Conservation (phyloP, 2,888 invertebrate species). For the Ariolimax columbianus region DNA sequence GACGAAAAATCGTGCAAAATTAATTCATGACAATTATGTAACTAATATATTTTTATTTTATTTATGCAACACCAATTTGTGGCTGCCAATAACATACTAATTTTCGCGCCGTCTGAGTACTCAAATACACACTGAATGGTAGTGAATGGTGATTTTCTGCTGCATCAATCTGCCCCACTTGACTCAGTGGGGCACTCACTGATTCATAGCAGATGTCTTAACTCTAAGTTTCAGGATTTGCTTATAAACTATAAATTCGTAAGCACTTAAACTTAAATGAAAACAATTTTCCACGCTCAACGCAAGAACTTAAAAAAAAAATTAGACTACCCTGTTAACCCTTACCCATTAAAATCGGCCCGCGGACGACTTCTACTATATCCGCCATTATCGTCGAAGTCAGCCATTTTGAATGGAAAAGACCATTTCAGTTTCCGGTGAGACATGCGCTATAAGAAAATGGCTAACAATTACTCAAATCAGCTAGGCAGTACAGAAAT, state of each 20-base stretch:
- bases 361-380: slow-evolving; percentile 56
- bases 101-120: not conserved
- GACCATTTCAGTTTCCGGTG: slow-evolving; percentile 48
- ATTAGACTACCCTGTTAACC: not conserved
- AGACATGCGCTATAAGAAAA: slow-evolving; percentile 55
- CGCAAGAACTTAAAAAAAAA: not conserved
- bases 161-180: not conserved
- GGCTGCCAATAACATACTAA: no score
- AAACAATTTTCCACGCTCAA: not conserved
- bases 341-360: slow-evolving; percentile 55
- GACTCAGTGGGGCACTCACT: no score
- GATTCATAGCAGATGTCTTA: no score
- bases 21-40: no score
- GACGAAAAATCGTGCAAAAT: no score
- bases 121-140: not conserved
- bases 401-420: slow-evolving; percentile 66
- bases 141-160: not conserved
- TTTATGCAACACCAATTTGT: no score
- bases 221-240: not conserved
- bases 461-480: no score
- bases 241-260: not conserved
- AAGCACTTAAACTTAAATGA: not conserved
- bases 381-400: slow-evolving; percentile 62
- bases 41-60: no score
- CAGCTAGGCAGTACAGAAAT: no score